Percentiles rank a stretch among this genome's conserved stretches.
Evolutionary conservation across 1,140 invertebrate species (phyloP).

Genomic region (Apis cerana): DNA sequence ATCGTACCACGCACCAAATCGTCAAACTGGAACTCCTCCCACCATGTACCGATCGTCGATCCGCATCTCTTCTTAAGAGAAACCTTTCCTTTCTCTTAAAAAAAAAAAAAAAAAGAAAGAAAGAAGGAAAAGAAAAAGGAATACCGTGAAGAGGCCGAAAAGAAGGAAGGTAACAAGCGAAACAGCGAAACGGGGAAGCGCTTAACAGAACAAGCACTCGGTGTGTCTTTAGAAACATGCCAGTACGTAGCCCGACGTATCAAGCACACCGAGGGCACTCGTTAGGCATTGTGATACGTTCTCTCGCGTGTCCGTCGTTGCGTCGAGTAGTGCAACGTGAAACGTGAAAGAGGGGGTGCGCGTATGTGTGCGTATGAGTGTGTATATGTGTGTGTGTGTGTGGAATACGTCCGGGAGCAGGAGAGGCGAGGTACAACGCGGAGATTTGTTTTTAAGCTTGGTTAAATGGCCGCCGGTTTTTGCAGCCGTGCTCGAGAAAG

Average conservation of each 20-base stretch:
- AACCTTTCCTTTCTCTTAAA: too few relatives aligned
- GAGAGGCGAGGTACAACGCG: slow-evolving; percentile 9
- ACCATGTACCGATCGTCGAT: too few relatives aligned
- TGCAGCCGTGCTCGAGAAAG: slow-evolving; percentile 42
- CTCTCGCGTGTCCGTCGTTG: slow-evolving; percentile 16
- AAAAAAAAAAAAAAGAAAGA: not conserved
- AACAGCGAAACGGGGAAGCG: slow-evolving; percentile 6
- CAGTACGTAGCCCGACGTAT: slow-evolving; percentile 9
- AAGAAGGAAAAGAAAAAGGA: not conserved
- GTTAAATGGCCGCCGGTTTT: slow-evolving; percentile 58
- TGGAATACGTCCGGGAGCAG: too few relatives aligned
- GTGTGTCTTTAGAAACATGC: slow-evolving; percentile 15
- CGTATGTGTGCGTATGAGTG: too few relatives aligned
- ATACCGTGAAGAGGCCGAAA: not conserved
- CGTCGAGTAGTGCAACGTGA: slow-evolving; percentile 13
- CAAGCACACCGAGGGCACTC: slow-evolving; percentile 25
- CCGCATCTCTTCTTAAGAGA: too few relatives aligned
- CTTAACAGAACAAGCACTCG: slow-evolving; percentile 12
- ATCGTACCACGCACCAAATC: too few relatives aligned
- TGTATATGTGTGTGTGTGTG: not conserved
- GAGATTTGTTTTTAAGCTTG: slow-evolving; percentile 44
- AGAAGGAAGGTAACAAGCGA: not conserved
- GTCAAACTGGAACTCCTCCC: too few relatives aligned
- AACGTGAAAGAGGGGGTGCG: not conserved
- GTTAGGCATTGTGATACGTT: slow-evolving; percentile 42